Percentiles rank a stretch among this genome's conserved stretches.
Evolutionary conservation across 2,797 vertebrate genomes (phyloP).

Genomic region (Amblyopsis hoosieri): DNA sequence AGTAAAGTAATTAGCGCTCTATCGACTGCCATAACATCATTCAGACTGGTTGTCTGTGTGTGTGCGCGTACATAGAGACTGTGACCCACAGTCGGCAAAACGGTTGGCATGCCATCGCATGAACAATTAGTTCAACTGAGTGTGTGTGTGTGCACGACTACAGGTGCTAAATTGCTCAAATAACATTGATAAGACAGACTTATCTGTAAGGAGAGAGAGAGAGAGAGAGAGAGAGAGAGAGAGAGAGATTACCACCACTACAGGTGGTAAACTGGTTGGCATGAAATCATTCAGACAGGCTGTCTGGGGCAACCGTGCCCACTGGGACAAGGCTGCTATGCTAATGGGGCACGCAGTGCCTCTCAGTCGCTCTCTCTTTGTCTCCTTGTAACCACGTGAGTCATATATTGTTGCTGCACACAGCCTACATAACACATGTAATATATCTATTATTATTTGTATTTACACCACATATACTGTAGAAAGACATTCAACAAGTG

Average conservation of each 20-base stretch:
- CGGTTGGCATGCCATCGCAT: conserved; percentile 43
- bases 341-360: too few species aligned
- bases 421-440: too few species aligned
- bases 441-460: too few species aligned
- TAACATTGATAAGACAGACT: conserved; percentile 45
- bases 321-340: too few species aligned
- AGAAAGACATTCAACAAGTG: too few species aligned
- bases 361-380: too few species aligned
- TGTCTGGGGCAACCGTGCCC: too few species aligned
- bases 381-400: too few species aligned
- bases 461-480: too few species aligned
- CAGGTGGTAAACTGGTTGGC: too few species aligned
- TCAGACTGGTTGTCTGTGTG: conserved; percentile 70
- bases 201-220: conserved; percentile 20
- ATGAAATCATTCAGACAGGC: too few species aligned
- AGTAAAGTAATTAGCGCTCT: conserved; percentile 77
- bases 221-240: neutral
- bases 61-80: conserved; percentile 23
- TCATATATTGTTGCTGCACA: too few species aligned
- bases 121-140: conserved; percentile 27
- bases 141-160: conserved; percentile 23
- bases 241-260: neutral
- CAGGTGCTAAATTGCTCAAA: conserved; percentile 56
- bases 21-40: conserved; percentile 77
- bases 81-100: conserved; percentile 26